These are phyloP conservation scores for Diorhabda carinulata DNA, from an alignment of 1,140 invertebrate species.

Conservation along the genomic window DNA sequence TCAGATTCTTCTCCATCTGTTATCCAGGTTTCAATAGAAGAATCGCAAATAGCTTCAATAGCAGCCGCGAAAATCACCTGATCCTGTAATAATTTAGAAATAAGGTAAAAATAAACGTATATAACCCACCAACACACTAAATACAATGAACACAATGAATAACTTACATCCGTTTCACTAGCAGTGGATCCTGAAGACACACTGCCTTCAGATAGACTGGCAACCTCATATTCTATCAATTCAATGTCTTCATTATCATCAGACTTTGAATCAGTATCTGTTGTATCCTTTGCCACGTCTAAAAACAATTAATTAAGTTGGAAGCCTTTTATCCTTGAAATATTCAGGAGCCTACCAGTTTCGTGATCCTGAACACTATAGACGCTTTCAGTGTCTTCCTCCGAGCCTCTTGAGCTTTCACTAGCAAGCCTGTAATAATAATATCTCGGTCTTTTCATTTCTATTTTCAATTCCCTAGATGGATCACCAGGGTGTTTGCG, in stretches of 20 bases:
- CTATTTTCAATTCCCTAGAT: slow-evolving; percentile 4
- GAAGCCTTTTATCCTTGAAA: neutral
- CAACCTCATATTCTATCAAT: slow-evolving; percentile 42
- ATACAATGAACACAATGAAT: neutral
- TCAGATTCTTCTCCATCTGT: slow-evolving; percentile 54
- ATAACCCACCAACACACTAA: neutral
- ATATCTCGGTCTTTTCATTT: slow-evolving; percentile 27
- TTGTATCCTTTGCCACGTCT: slow-evolving; percentile 43
- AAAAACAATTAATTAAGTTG: slow-evolving; percentile 36
- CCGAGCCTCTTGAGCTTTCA: slow-evolving; percentile 40
- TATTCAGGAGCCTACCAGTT: slow-evolving; percentile 40
- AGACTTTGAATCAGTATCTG: slow-evolving; percentile 37
- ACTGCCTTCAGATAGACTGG: slow-evolving; percentile 33
- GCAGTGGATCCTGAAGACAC: slow-evolving; percentile 11
- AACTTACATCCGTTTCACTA: slow-evolving; percentile 40
- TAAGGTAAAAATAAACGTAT: neutral
- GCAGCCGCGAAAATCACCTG: slow-evolving; percentile 32
- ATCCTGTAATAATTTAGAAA: slow-evolving; percentile 25
- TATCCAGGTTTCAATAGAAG: slow-evolving; percentile 38
- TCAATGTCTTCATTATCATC: slow-evolving; percentile 26
- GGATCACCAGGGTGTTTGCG: slow-evolving; percentile 14
- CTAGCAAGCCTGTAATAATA: slow-evolving; percentile 37
- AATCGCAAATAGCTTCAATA: slow-evolving; percentile 37
- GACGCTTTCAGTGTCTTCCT: slow-evolving; percentile 44
- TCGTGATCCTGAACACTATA: slow-evolving; percentile 43